These are phyloP conservation scores for Drosophila rhopaloa DNA, from an alignment of 1,140 invertebrate species.

Conservation along the genomic window DNA sequence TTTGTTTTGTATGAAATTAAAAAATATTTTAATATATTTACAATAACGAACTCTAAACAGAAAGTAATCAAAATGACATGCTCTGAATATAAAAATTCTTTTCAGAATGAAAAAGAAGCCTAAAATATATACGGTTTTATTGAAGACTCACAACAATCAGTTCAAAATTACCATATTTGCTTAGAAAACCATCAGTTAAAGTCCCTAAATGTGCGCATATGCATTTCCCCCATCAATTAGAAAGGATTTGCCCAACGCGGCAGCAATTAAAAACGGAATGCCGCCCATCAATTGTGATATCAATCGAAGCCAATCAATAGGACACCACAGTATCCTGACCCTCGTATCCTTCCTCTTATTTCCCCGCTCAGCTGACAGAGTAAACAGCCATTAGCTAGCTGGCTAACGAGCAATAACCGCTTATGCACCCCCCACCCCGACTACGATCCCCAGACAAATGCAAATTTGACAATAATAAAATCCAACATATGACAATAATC, in stretches of 20 bases:
- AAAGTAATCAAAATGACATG: no score
- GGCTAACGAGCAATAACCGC: slow-evolving; percentile 68
- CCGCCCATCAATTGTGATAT: slow-evolving; percentile 61
- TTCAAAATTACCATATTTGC: background rate
- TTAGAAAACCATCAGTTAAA: background rate
- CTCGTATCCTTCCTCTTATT: background rate
- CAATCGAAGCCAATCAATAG: slow-evolving; percentile 55
- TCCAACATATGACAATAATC: slow-evolving; percentile 81
- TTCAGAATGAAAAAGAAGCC: background rate
- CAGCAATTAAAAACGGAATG: slow-evolving; percentile 58
- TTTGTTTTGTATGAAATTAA: no score
- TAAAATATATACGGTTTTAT: background rate
- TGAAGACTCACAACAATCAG: background rate
- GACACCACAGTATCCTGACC: slow-evolving; percentile 32
- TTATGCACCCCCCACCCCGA: slow-evolving; percentile 11
- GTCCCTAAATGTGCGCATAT: background rate
- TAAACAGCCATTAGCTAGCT: slow-evolving; percentile 65
- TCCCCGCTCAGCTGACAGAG: slow-evolving; percentile 6
- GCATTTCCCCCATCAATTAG: slow-evolving; percentile 18
- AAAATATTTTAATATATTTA: no score
- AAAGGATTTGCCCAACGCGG: slow-evolving; percentile 34
- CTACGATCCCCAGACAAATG: slow-evolving; percentile 47
- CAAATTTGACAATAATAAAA: slow-evolving; percentile 81
- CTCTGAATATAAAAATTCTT: no score
- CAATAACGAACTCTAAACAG: no score